These are phyloP conservation scores for Maccullochella peelii DNA, from an alignment of 2,113 vertebrate species.

Conservation along the genomic window DNA sequence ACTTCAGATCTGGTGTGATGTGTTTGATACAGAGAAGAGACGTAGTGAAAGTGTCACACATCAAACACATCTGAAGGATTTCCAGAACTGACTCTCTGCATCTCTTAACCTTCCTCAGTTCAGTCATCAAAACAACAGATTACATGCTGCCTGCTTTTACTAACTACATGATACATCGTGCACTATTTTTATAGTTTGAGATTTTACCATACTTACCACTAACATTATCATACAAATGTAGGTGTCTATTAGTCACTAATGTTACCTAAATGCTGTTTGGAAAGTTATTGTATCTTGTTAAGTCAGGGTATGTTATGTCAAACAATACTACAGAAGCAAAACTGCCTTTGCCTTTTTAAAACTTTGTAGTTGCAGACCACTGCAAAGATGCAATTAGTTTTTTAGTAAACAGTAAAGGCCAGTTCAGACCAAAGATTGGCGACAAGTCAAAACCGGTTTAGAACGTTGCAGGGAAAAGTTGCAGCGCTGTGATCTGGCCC, in stretches of 20 bases:
- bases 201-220: neutral
- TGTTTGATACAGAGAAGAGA: constrained; percentile 20
- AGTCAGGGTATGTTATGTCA: neutral
- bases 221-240: neutral
- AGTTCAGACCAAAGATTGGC: too few species aligned
- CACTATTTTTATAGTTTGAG: neutral
- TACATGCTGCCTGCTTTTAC: neutral
- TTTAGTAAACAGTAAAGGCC: too few species aligned
- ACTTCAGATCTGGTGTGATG: neutral
- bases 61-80: constrained; percentile 24
- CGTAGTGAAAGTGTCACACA: neutral
- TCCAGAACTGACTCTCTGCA: neutral
- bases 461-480: too few species aligned
- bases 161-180: neutral
- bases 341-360: neutral
- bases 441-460: too few species aligned
- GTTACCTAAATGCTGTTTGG: neutral
- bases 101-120: too few species aligned
- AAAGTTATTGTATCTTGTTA: neutral
- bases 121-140: neutral
- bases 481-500: too few species aligned
- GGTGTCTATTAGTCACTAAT: neutral
- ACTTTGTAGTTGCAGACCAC: too few species aligned
- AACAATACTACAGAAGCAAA: neutral
- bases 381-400: too few species aligned